Evolutionary conservation across 2,888 invertebrate species (phyloP).

Genomic region (Zygogramma bicolorata): DNA sequence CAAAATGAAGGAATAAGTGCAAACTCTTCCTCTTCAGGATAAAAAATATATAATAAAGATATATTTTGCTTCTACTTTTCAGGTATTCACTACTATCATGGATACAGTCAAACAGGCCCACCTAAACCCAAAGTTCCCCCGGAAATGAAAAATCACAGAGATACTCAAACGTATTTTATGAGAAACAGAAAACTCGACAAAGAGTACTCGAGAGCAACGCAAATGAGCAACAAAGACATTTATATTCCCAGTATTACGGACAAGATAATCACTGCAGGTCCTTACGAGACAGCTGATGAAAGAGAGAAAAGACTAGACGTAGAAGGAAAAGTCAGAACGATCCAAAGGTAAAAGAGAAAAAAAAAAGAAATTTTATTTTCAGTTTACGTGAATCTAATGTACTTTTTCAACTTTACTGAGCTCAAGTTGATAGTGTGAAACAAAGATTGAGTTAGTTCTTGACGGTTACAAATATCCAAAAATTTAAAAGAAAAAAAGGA

Average conservation of each 20-base stretch:
- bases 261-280: slow-evolving; percentile 71
- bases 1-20: not conserved
- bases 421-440: no score
- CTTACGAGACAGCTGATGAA: slow-evolving; percentile 77
- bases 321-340: slow-evolving; percentile 68
- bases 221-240: slow-evolving; percentile 71
- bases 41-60: no score
- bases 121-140: slow-evolving; percentile 69
- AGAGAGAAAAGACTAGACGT: slow-evolving; percentile 71
- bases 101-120: slow-evolving; percentile 84
- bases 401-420: no score
- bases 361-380: no score
- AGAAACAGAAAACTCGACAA: slow-evolving; percentile 71
- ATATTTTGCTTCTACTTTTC: not conserved
- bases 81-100: slow-evolving; percentile 81
- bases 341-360: slow-evolving; percentile 74
- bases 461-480: no score
- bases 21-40: no score
- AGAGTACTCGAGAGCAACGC: slow-evolving; percentile 71
- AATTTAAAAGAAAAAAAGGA: no score
- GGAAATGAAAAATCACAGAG: slow-evolving; percentile 70
- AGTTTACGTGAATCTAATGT: no score
- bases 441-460: no score
- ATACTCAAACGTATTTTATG: slow-evolving; percentile 74
- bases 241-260: slow-evolving; percentile 76